Base-by-base conservation (phyloP, 2,888 invertebrate species). In the Clunio marinus region DNA sequence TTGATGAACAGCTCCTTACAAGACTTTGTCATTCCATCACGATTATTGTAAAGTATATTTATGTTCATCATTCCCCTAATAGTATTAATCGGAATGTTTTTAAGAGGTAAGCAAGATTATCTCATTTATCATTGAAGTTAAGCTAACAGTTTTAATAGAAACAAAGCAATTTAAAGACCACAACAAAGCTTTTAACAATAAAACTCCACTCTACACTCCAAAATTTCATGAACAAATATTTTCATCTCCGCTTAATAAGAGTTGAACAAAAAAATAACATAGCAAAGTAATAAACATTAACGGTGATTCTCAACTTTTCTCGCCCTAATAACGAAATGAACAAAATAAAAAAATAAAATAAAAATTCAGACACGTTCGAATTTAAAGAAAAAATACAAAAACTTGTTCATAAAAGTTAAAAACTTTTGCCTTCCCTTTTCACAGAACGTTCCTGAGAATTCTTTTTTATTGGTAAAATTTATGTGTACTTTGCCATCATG, bases 311-410 rank as follows among this genome's bases (percentile, higher is more conserved):
- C 15, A 8, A 51, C 22, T 17, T 20, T 51, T 17, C 22, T 51
- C 51, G 5, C 32, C 4, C 32, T 10, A 32, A 4, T 10, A 32
- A 7, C 32, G 10, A 7, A 4, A 32, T 32, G 32, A 32, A 32
- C 5, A 32, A 32, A 27, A 57, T n/a, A n/a, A n/a, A n/a, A n/a
- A n/a, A n/a, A n/a, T n/a, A n/a, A 15, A 58, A 27, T 13, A 41
- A 24, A 37, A 60, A 60, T 60, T 60, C 60, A 60, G 37, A 41
- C 60, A 60, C 60, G 60, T 60, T 60, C 41, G 32, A 25, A 15
- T 15, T 41, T n/a, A n/a, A n/a, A n/a, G 15, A 17, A 51, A 51
- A 51, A 51, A 60, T 41, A 57, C 25, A 60, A 60, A 58, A 60
- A 60, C 32, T 60, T 57, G 57, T 57, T 60, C 60, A 60, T 60